Evolutionary conservation across 2,113 vertebrate species (phyloP).

Genomic region (Elgaria multicarinata): DNA sequence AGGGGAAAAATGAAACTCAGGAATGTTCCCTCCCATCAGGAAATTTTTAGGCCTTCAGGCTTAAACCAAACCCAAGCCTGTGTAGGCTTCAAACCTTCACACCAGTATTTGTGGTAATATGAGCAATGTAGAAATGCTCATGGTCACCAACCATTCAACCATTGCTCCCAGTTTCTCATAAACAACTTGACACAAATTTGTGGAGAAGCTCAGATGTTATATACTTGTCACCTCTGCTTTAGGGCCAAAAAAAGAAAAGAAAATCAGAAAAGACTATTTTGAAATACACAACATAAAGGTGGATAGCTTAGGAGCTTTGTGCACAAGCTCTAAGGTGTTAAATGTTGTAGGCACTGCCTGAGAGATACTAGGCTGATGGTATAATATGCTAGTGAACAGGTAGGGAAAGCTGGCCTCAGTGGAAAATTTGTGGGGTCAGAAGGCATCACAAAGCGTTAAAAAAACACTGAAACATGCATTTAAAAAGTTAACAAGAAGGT

Average conservation of each 20-base stretch:
- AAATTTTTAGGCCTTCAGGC: no score
- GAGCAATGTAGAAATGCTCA: not conserved
- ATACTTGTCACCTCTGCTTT: not conserved
- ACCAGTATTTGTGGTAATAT: not conserved
- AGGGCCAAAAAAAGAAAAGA: not conserved
- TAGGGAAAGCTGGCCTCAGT: not conserved
- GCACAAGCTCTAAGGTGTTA: not conserved
- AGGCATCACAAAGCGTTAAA: slow-evolving; percentile 1
- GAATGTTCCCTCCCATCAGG: no score
- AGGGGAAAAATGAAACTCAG: no score
- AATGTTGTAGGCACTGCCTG: not conserved
- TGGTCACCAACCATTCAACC: not conserved
- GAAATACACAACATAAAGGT: no score
- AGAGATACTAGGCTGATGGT: not conserved
- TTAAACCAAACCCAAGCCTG: no score
- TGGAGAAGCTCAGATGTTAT: not conserved
- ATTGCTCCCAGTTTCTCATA: not conserved
- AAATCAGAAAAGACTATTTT: not conserved
- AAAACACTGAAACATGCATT: slow-evolving; percentile 3
- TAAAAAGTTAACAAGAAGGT: slow-evolving; percentile 21
- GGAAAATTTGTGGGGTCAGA: not conserved
- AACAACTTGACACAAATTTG: not conserved
- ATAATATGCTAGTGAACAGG: slow-evolving; percentile 8
- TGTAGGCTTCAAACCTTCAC: no score
- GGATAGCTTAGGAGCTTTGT: not conserved